phyloP scores from a whole-genome alignment of 1,140 invertebrate species.

The Aradophagus sp. region DNA sequence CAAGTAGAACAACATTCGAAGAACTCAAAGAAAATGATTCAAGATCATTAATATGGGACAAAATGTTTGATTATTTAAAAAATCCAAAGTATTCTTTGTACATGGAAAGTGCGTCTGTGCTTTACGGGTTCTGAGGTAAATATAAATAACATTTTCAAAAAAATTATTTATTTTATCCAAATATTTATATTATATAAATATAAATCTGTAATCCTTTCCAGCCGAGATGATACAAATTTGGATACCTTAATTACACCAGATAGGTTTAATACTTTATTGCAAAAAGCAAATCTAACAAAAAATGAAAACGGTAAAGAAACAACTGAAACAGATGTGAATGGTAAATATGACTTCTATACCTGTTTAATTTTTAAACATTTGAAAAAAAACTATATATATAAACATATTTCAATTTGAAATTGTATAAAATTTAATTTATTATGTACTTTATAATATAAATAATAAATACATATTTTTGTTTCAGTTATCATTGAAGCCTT shows the following conservation, averaged over 20 bases:
- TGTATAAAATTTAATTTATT: conserved; percentile 4
- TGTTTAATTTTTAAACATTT: too few relatives aligned
- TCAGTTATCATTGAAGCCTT: conserved; percentile 84
- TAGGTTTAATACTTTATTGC: conserved; percentile 79
- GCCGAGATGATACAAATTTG: conserved; percentile 85
- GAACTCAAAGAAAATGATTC: conserved; percentile 73
- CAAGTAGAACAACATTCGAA: conserved; percentile 73
- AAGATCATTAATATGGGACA: conserved; percentile 75
- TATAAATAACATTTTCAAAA: conserved; percentile 7
- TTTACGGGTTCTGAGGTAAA: conserved; percentile 77
- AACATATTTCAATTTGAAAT: too few relatives aligned
- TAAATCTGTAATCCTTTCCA: conserved; percentile 64
- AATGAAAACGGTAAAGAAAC: conserved; percentile 59
- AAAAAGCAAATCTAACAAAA: conserved; percentile 78
- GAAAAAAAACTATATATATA: too few relatives aligned
- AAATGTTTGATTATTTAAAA: conserved; percentile 74
- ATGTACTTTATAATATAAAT: background rate
- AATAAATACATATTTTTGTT: conserved; percentile 48
- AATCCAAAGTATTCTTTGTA: conserved; percentile 65
- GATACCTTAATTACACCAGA: conserved; percentile 81
- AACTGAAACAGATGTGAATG: conserved; percentile 49
- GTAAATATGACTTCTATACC: background rate
- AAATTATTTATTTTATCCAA: background rate
- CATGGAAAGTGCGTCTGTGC: conserved; percentile 74
- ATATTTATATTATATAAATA: background rate